Base-by-base conservation (phyloP, 2,888 invertebrate genomes). In the Clostera curtula region DNA sequence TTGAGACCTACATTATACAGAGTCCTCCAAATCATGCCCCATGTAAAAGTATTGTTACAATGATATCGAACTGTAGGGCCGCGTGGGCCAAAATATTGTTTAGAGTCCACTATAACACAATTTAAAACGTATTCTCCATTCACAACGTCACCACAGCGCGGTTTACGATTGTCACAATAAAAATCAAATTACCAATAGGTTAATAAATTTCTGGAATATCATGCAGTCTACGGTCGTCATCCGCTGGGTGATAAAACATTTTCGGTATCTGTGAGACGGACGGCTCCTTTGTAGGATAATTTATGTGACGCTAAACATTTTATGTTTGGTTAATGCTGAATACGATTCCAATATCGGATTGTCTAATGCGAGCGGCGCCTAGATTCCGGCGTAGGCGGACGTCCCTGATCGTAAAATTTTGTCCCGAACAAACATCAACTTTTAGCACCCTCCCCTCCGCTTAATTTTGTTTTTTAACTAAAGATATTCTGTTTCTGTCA, bases 341-440 rank as follows among this genome's bases (percentile, higher is more conserved):
- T 72, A 65, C 56, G 71, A 69, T 70, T 66, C 62, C 60, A 56
- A 64, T 79, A 79, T 79, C 75, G 69, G 65, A 56, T 64, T 66
- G 67, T 72, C 73, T 80, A 77, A 79, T 82, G 79, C 54, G 41
- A 52, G 56, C 71, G 82, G 82, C 82, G 82, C 82, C 82, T 73
- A 52, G 47, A 69, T 65, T 71, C 71, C 67, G 68, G 56, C 34
- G 51, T 56, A 51, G 56, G 54, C 70, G 66, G 70, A 76, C 66
- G 72, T 75, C 64, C 68, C 60, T 50, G 44, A 47, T 64, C 69
- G 71, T 79, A 71, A 80, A 79, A 70, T 56, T 63, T 49, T 48
- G 75, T 69, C 73, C 74, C 73, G 61, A 73, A 72, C 63, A 74
- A 77, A 79, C 72, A 76, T 50, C 44, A 67, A 70, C 50, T 71